Evolutionary conservation across 2,113 vertebrate species (phyloP), one percentile per base, ranked within the genome.

Genomic region (Gopherus flavomarginatus): DNA sequence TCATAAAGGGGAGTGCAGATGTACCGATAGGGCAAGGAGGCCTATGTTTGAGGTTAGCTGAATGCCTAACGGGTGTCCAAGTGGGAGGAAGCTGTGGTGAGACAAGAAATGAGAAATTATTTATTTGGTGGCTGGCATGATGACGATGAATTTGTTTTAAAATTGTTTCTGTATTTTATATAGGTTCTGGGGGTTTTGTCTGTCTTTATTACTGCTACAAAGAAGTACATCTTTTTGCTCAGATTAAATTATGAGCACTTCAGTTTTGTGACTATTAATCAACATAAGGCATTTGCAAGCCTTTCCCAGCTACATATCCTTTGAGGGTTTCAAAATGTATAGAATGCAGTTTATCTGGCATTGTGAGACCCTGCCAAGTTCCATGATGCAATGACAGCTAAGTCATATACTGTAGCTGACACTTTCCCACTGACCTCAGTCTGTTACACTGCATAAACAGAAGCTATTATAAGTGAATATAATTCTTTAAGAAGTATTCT

Each of bases 1-100:
- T 86, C 8, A 7, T 81, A 95, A 94, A 92, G 90, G 92, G 95
- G 96, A 98, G 97, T 90, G 80, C 92, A 98, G 97, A 97, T 98
- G 79, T 50, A 75, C 87, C 1, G 91, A 96, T 97, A 96, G 97
- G 91, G 90, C 90, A 16, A 54, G 65, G 62, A 93, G 89, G 86
- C 75, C 95, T 94, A 56, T 75, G 75, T 95, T 79, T 42, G 96
- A 92, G 93, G 94, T 96, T 95, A 94, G 94, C 89, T 75, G 95
- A 95, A 98, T 96, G 93, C 92, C 96, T 96, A 92, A 91, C 95
- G 92, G 97, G 96, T 97, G 95, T 97, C 94, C 96, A 95, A 97
- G 97, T 97, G 98, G 98, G 98, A 98, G 97, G 97, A 97, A 97
- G 95, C 86, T 82, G 84, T 77, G 94, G 95, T 89, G 97, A 98